A percentile compares a stretch with the other conserved stretches of the same genome.
Conservation (phyloP, 2,113 vertebrate genomes). For the Carettochelys insculpta region DNA sequence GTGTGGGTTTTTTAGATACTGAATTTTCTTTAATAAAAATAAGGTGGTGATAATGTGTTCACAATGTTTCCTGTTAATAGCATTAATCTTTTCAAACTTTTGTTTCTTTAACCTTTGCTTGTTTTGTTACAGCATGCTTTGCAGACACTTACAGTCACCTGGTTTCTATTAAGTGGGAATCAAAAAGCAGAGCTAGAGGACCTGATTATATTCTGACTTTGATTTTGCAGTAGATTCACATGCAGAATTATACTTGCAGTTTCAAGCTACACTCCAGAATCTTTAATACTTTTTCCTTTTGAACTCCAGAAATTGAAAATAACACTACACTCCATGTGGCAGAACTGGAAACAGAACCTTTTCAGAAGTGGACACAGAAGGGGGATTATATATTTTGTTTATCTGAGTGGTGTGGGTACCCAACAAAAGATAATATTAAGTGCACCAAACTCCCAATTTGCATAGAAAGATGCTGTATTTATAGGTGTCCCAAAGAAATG, state of each 20-base stretch:
- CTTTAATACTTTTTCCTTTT: neutral
- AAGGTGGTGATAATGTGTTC: neutral
- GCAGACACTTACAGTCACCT: neutral
- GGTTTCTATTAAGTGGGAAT: neutral
- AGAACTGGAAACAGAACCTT: slow-evolving; percentile 7
- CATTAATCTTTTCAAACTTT: neutral
- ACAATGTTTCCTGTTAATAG: slow-evolving; percentile 37
- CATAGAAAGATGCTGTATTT: neutral
- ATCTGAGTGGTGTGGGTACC: neutral
- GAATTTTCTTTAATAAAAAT: slow-evolving; percentile 59
- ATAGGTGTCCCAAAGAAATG: neutral
- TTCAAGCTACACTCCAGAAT: neutral
- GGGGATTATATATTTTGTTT: neutral
- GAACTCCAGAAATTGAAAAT: neutral
- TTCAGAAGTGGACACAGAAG: neutral
- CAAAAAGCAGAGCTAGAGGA: neutral
- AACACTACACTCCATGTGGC: neutral
- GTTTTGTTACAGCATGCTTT: neutral
- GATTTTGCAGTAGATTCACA: neutral
- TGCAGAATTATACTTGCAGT: neutral
- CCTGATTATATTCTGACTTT: neutral
- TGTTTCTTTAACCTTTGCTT: neutral
- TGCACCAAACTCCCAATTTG: neutral
- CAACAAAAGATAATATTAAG: neutral
- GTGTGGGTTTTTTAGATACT: slow-evolving; percentile 46